Conservation (phyloP, 1,140 invertebrate genomes). For the Formica exsecta region DNA sequence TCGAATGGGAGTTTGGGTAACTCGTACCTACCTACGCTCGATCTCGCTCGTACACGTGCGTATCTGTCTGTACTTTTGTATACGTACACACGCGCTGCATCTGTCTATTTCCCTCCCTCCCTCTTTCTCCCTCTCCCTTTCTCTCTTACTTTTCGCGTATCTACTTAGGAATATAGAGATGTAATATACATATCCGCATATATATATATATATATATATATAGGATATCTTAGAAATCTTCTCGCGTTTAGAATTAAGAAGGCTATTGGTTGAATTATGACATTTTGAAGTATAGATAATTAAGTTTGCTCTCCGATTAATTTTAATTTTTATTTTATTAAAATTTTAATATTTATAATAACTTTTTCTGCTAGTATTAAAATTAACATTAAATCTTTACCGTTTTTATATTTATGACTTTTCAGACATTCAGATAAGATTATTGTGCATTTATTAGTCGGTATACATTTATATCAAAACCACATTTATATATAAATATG, state of each 20-base stretch:
- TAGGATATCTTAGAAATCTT: conserved; percentile 23
- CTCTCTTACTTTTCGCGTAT: conserved; percentile 9
- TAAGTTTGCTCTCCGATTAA: background rate
- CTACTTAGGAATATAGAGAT: conserved; percentile 49
- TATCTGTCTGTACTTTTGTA: conserved; percentile 34
- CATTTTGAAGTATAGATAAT: background rate
- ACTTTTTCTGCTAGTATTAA: background rate
- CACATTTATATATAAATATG: conserved; percentile 24
- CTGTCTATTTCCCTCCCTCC: conserved; percentile 9
- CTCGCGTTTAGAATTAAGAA: conserved; percentile 13
- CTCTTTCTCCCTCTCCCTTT: background rate
- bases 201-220: background rate
- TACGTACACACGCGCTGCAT: conserved; percentile 45
- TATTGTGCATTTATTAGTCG: background rate
- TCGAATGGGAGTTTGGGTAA: conserved; percentile 79
- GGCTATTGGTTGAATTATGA: conserved; percentile 1
- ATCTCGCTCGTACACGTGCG: conserved; percentile 57
- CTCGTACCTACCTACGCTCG: conserved; percentile 71
- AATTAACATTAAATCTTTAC: background rate
- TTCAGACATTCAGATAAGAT: background rate
- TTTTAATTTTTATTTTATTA: background rate
- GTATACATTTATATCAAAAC: background rate
- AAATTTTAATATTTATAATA: background rate
- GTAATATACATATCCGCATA: conserved; percentile 51
- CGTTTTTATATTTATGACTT: background rate